These are phyloP conservation scores for Loxodonta africana DNA, from an alignment of 2,113 vertebrate genomes.

Conservation along the genomic window DNA sequence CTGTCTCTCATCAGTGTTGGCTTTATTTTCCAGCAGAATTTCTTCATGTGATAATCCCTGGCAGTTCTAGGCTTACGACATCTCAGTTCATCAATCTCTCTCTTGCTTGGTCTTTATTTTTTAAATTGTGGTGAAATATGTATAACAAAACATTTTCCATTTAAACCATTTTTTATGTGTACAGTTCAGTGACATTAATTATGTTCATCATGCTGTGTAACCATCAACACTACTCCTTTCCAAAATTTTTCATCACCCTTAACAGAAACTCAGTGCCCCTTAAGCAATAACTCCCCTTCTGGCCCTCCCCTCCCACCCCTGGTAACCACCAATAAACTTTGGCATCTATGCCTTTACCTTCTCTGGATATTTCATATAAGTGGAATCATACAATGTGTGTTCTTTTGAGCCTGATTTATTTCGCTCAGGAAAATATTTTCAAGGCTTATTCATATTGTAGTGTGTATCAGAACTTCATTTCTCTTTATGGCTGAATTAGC, in stretches of 20 bases:
- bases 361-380: no score
- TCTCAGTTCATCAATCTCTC: neutral
- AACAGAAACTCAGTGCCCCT: neutral
- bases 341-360: neutral
- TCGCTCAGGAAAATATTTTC: neutral
- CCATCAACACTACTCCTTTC: neutral
- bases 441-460: neutral
- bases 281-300: no score
- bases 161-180: neutral
- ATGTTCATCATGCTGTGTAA: neutral
- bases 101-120: no score
- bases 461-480: neutral
- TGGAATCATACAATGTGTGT: neutral
- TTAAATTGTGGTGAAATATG: neutral
- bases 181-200: neutral
- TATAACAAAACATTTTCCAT: neutral
- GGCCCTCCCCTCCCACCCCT: neutral
- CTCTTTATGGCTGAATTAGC: neutral
- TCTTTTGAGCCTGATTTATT: neutral
- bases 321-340: neutral
- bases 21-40: neutral
- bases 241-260: neutral
- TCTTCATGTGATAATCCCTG: neutral
- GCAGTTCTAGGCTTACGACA: neutral
- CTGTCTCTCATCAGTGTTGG: neutral